Evolutionary conservation across 2,888 invertebrate species (phyloP).

Genomic region (Metacarcinus magister): DNA sequence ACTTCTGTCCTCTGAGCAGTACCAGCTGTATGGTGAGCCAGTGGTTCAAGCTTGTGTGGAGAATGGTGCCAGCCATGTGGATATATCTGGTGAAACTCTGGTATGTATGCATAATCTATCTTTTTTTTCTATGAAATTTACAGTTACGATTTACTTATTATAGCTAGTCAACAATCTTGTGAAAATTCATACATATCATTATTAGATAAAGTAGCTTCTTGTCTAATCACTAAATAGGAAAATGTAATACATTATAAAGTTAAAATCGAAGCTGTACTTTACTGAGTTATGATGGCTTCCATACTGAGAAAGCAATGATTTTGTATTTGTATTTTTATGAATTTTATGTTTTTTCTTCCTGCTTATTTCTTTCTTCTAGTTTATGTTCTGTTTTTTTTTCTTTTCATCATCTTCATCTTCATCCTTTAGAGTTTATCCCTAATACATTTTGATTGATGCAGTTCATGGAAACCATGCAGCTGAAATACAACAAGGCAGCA

Average conservation of each 20-base stretch:
- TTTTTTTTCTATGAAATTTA: not conserved
- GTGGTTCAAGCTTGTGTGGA: slow-evolving; percentile 81
- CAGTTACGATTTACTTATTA: not conserved
- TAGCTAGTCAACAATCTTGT: not conserved
- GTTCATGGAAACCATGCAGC: slow-evolving; percentile 94
- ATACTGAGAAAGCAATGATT: too few relatives aligned
- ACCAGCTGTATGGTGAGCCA: slow-evolving; percentile 78
- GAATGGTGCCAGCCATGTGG: slow-evolving; percentile 82
- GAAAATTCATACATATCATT: not conserved
- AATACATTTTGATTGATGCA: slow-evolving; percentile 84
- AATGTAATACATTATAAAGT: too few relatives aligned
- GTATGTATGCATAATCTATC: slow-evolving; percentile 4
- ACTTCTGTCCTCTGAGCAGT: slow-evolving; percentile 69
- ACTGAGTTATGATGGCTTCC: too few relatives aligned
- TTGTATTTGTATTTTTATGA: too few relatives aligned
- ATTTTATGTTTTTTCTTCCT: too few relatives aligned
- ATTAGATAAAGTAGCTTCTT: not conserved
- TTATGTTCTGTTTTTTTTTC: not conserved
- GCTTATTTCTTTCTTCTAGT: not conserved
- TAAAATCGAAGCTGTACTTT: too few relatives aligned
- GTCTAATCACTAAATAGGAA: too few relatives aligned
- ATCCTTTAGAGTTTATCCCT: not conserved
- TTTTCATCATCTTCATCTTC: not conserved
- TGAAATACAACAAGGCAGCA: slow-evolving; percentile 91
- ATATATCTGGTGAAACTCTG: slow-evolving; percentile 82